Evolutionary conservation across 2,888 invertebrate genomes (phyloP), one percentile per base, ranked within the genome.

Genomic region (Drosophila acutilabella): DNA sequence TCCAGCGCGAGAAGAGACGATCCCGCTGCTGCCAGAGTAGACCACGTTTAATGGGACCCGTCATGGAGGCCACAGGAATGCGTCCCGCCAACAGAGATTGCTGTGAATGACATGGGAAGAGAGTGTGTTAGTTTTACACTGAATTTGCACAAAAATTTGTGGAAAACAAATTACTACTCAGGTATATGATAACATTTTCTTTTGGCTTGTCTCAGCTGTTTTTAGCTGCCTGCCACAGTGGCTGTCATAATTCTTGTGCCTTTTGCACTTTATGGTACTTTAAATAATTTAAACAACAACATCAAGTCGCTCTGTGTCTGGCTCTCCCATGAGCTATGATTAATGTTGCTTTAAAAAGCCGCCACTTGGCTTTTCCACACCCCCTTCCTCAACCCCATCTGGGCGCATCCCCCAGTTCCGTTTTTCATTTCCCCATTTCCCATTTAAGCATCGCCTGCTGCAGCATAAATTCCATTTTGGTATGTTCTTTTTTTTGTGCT

Each of bases 1-100:
- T 95, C 95, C 95, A 95, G 71, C 95, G 92, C 64, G 94, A 94
- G 92, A 94, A 95, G 58, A 95, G 91, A 77, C 94, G 93, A 90
- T 95, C 95, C 66, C 95, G 91, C 87, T 95, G 95, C 90, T 95
- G 94, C 94, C 94, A 94, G 65, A 95, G 92, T 51, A 95, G 93
- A 66, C 95, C 95, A 62, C 94, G 93, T 90, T 95, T 95, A 88
- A 95, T 94, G 73, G 94, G 94, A 81, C 94, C 94, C 71, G 92
- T 92, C 92, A 92, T 92, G 68, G 93, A 92, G 86, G 92, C 93
- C 91, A 91, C 93, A 80, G 91, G 93, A 91, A 92, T 91, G 64
- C 92, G 91, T 66, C 92, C 92, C 51, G 91, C 91, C 44, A 92
- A 77, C 74, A 92, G 80, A 52, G 92, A 91, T 90, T 92, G 92